phyloP scores from a whole-genome alignment of 2,888 invertebrate genomes.

The Leucophora obtusa region DNA sequence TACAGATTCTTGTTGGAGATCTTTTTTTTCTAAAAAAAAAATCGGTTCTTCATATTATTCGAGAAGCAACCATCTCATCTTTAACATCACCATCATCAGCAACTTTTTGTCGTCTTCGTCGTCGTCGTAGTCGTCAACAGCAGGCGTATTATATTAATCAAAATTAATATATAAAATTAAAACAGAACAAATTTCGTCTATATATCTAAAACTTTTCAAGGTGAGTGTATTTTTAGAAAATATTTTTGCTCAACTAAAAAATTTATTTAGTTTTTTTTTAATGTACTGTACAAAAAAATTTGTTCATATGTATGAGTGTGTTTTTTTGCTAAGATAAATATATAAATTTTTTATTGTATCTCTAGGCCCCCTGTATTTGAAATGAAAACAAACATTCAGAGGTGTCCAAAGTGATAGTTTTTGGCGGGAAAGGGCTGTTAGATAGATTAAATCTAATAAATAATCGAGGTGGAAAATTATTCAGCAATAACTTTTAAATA shows the following conservation, averaged over 20 bases:
- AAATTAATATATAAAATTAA: slow-evolving; percentile 50
- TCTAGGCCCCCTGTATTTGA: slow-evolving; percentile 9
- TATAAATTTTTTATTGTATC: not conserved
- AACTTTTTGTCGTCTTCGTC: slow-evolving; percentile 26
- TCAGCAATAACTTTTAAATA: no score
- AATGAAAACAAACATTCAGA: not conserved
- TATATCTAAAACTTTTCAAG: slow-evolving; percentile 76
- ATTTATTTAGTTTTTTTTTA: slow-evolving; percentile 30
- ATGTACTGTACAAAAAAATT: slow-evolving; percentile 28
- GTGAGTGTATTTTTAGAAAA: slow-evolving; percentile 79
- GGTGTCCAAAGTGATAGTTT: not conserved
- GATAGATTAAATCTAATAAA: not conserved
- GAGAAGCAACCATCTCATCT: slow-evolving; percentile 41
- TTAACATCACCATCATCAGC: slow-evolving; percentile 26
- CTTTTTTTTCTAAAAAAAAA: slow-evolving; percentile 33
- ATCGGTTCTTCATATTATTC: slow-evolving; percentile 23
- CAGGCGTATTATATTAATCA: slow-evolving; percentile 54
- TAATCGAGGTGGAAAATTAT: no score
- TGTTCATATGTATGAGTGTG: slow-evolving; percentile 21
- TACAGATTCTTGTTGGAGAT: slow-evolving; percentile 51
- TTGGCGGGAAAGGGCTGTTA: not conserved
- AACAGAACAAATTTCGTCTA: slow-evolving; percentile 56
- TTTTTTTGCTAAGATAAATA: slow-evolving; percentile 7
- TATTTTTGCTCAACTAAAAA: slow-evolving; percentile 61
- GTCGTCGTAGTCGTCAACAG: slow-evolving; percentile 60